A percentile compares a stretch with the other conserved stretches of the same genome.
These are phyloP conservation scores for Myotis myotis DNA, from an alignment of 2,797 vertebrate species.

Conservation along the genomic window DNA sequence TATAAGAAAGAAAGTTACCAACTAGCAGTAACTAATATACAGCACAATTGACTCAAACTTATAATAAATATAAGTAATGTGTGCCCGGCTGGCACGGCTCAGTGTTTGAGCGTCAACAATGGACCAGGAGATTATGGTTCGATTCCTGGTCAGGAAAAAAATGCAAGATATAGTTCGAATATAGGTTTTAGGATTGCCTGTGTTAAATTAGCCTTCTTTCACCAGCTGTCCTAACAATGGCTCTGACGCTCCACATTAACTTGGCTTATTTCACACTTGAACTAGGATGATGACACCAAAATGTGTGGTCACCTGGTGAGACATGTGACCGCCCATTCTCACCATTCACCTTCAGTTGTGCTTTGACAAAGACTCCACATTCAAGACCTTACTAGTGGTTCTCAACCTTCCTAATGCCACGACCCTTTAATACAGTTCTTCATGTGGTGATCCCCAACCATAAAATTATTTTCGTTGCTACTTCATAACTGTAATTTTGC, in stretches of 20 bases:
- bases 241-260: neutral
- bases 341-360: neutral
- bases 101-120: no score
- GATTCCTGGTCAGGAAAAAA: neutral
- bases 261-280: neutral
- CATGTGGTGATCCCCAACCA: no score
- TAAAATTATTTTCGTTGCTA: no score
- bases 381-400: neutral
- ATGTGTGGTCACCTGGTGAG: neutral
- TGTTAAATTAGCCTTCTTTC: neutral
- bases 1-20: neutral
- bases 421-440: no score
- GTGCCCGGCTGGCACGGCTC: no score
- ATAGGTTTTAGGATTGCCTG: neutral
- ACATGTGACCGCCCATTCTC: fast-evolving
- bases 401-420: no score
- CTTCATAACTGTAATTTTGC: no score
- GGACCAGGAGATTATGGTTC: no score
- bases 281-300: neutral
- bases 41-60: slow-evolving; percentile 1
- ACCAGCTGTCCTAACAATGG: neutral
- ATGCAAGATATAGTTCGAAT: neutral
- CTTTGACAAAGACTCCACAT: neutral
- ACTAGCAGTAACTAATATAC: neutral
- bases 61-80: neutral